Percentiles rank a stretch among this genome's conserved stretches.
phyloP scores from a whole-genome alignment of 2,113 vertebrate genomes.

The Desmodus rotundus region DNA sequence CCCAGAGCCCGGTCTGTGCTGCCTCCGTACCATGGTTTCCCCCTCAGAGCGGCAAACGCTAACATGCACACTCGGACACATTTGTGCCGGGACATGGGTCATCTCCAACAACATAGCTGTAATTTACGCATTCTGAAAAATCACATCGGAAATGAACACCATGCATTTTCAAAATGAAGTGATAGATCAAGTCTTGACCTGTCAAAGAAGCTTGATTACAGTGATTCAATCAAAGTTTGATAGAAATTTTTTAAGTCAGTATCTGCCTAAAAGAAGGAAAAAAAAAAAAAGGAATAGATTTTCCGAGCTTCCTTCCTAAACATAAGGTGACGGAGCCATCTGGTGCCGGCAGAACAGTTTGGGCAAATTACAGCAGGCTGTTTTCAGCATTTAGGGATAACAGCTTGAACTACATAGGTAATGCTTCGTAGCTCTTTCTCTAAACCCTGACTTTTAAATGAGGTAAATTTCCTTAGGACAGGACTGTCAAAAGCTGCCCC shows the following conservation, averaged over 20 bases:
- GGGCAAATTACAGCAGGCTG: not conserved
- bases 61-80: not conserved
- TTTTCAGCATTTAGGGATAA: not conserved
- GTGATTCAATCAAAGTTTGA: not conserved
- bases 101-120: not conserved
- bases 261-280: not conserved
- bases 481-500: not conserved
- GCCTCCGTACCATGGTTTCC: not conserved
- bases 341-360: conserved; percentile 37
- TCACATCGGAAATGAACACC: not conserved
- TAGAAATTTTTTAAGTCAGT: not conserved
- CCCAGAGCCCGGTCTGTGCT: not conserved
- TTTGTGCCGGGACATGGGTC: not conserved
- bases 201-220: not conserved
- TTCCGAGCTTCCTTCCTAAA: not conserved
- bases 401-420: not conserved
- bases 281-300: not conserved
- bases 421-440: not conserved
- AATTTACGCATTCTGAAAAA: not conserved
- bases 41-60: not conserved
- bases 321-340: conserved; percentile 59
- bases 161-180: not conserved
- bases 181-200: not conserved
- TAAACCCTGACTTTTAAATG: not conserved
- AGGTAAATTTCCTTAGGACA: not conserved